phyloP scores from a whole-genome alignment of 2,797 vertebrate species.

The Onychomys arenicola region DNA sequence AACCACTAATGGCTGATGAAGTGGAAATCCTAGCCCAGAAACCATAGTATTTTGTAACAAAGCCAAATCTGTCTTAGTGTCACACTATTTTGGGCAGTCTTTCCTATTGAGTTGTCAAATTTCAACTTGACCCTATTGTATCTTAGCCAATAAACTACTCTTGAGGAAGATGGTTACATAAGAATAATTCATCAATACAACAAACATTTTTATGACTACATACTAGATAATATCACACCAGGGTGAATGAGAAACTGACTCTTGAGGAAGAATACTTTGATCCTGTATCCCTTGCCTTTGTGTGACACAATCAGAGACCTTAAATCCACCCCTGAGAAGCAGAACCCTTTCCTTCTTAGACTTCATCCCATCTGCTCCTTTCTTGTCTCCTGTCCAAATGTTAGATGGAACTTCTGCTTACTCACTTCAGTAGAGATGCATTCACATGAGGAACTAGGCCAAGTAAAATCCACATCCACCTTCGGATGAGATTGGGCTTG shows the following conservation, averaged over 20 bases:
- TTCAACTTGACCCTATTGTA: not conserved
- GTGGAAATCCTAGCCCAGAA: not conserved
- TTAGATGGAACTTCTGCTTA: conserved; percentile 7
- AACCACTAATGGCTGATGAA: not conserved
- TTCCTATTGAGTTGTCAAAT: not conserved
- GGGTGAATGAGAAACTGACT: not conserved
- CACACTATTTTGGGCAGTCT: not conserved
- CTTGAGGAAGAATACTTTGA: not conserved
- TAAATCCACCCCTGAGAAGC: not conserved
- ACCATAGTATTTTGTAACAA: not conserved
- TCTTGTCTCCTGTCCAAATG: conserved; percentile 27
- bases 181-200: not conserved
- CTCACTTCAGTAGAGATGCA: conserved; percentile 33
- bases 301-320: not conserved
- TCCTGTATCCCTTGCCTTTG: not conserved
- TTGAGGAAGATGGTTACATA: not conserved
- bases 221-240: not conserved
- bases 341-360: not conserved
- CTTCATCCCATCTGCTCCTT: not conserved
- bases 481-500: not conserved
- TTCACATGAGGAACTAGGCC: conserved; percentile 18
- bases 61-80: not conserved
- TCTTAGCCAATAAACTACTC: not conserved
- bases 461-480: conserved; percentile 30
- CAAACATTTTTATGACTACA: not conserved